Evolutionary conservation across 2,113 vertebrate species (phyloP).

Genomic region (Cygnus atratus): DNA sequence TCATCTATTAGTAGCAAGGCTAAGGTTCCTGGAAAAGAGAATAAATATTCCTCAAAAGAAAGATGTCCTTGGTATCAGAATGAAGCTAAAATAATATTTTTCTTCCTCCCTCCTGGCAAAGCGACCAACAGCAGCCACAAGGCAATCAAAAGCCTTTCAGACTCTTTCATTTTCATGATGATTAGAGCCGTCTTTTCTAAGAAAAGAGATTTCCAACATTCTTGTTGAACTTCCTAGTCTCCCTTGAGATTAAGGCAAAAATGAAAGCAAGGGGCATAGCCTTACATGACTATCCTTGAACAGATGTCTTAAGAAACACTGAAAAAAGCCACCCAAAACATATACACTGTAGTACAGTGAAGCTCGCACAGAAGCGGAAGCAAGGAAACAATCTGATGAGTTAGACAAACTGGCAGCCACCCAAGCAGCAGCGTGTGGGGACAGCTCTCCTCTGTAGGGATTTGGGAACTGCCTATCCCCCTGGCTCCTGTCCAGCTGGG

Average conservation of each 20-base stretch:
- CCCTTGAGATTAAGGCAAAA: not conserved
- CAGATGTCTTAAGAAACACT: not conserved
- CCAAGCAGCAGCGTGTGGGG: not conserved
- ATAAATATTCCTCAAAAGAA: not conserved
- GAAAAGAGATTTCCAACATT: not conserved
- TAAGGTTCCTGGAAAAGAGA: not conserved
- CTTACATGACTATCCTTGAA: not conserved
- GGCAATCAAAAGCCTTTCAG: not conserved
- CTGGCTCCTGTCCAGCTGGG: not conserved
- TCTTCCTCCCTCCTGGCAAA: not conserved
- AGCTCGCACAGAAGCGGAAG: not conserved
- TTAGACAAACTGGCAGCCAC: not conserved
- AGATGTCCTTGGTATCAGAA: not conserved
- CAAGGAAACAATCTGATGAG: not conserved
- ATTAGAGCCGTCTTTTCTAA: not conserved
- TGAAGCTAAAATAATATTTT: not conserved
- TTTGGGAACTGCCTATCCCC: not conserved
- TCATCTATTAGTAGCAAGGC: not conserved
- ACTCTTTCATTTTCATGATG: not conserved
- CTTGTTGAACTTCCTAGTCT: not conserved
- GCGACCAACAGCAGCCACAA: not conserved
- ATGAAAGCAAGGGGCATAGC: not conserved
- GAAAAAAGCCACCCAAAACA: not conserved
- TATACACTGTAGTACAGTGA: not conserved
- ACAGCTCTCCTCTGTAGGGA: not conserved